A percentile compares a stretch with the other conserved stretches of the same genome.
Conservation (phyloP, 1,140 invertebrate genomes). For the Oscheius sp. region DNA sequence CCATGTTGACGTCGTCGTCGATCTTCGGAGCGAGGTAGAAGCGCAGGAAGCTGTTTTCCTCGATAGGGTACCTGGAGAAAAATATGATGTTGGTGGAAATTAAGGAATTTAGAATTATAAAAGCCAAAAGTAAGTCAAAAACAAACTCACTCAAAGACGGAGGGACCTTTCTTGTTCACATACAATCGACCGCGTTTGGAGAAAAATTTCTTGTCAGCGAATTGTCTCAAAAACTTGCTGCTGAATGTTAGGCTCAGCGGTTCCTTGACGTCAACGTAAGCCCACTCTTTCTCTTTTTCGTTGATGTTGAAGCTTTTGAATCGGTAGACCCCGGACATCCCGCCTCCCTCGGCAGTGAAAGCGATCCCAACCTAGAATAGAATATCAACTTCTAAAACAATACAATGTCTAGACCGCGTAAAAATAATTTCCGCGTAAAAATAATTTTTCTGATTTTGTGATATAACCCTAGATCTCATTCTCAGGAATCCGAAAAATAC, state of each 20-base stretch:
- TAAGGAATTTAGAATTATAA: too few relatives aligned
- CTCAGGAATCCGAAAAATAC: too few relatives aligned
- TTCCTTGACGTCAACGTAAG: constrained; percentile 89
- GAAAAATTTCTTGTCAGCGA: constrained; percentile 90
- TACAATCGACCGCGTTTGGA: constrained; percentile 71
- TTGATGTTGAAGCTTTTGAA: constrained; percentile 33
- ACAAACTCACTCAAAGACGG: constrained; percentile 80
- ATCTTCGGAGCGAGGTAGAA: constrained; percentile 99
- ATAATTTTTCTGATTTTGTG: too few relatives aligned
- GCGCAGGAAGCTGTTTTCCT: constrained; percentile 82
- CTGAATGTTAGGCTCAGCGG: constrained; percentile 80
- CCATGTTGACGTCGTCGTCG: constrained; percentile 75
- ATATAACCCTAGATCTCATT: too few relatives aligned
- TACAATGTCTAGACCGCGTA: too few relatives aligned
- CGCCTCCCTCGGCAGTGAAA: constrained; percentile 91
- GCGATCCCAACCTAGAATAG: constrained; percentile 77
- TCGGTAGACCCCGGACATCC: constrained; percentile 68
- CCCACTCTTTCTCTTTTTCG: constrained; percentile 47
- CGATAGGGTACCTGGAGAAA: constrained; percentile 72
- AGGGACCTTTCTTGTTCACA: constrained; percentile 89
- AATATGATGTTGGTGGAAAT: background rate
- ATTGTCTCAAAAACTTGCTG: constrained; percentile 82
- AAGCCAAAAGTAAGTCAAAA: too few relatives aligned
- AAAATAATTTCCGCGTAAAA: too few relatives aligned
- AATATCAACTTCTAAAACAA: too few relatives aligned